Percentiles rank a stretch among this genome's conserved stretches.
phyloP scores from a whole-genome alignment of 2,888 invertebrate genomes.

The Deilephila porcellus region DNA sequence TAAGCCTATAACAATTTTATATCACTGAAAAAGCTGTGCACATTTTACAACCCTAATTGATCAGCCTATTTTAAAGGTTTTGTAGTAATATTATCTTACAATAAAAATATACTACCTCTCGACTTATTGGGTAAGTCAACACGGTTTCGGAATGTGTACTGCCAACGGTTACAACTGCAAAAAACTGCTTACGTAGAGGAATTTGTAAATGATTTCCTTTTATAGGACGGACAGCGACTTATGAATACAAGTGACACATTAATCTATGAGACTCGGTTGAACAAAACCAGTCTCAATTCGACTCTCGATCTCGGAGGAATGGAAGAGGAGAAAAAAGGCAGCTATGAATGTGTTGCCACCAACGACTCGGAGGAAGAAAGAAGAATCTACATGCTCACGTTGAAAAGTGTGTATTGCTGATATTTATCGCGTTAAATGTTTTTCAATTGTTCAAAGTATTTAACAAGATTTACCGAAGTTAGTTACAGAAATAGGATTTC shows the following conservation, averaged over 20 bases:
- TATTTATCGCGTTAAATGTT: neutral
- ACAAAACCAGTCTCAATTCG: conserved; percentile 61
- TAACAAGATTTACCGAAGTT: too few relatives aligned
- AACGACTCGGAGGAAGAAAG: conserved; percentile 41
- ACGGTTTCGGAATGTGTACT: too few relatives aligned
- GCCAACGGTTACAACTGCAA: too few relatives aligned
- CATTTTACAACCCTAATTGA: too few relatives aligned
- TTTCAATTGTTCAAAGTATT: neutral
- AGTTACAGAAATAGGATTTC: too few relatives aligned
- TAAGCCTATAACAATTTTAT: too few relatives aligned
- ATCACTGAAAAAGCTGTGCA: too few relatives aligned
- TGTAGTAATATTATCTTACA: too few relatives aligned
- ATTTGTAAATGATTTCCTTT: conserved; percentile 13
- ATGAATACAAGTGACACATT: conserved; percentile 43
- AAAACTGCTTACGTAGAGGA: neutral
- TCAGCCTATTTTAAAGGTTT: too few relatives aligned
- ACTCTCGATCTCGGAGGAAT: conserved; percentile 56
- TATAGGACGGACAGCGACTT: conserved; percentile 44
- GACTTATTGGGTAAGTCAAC: too few relatives aligned
- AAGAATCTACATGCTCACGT: conserved; percentile 49
- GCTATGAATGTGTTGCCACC: conserved; percentile 60
- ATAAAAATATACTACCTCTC: too few relatives aligned
- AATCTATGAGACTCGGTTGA: conserved; percentile 42
- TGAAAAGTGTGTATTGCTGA: conserved; percentile 52
- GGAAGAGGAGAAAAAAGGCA: conserved; percentile 55